Base-by-base conservation (phyloP, 2,888 invertebrate species). In the Strigamia transsilvanica region DNA sequence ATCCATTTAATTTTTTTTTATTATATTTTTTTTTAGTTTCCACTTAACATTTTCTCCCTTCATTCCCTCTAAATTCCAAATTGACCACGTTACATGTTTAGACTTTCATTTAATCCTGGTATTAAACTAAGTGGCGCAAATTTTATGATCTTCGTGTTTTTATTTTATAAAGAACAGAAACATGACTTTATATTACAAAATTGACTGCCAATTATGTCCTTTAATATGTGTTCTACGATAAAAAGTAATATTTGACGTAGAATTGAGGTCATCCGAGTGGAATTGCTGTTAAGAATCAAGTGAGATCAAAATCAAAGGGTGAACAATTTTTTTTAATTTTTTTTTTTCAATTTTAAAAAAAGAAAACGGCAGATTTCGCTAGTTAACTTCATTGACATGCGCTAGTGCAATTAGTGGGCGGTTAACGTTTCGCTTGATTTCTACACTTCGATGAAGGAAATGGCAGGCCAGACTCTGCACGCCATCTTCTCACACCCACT, bases 371-470 rank as follows among this genome's bases (percentile, higher is more conserved):
- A 38, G 2, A 38, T 4, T 9, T 56, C 18, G 56, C n/a, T 18
- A 21, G 56, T 56, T 56, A 56, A 56, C 56, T 56, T 56, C 56
- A 56, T 56, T 56, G 56, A 56, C 56, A 56, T 56, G 56, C 56
- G 21, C 56, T 21, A 56, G 18, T 18, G 56, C 56, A 56, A 18
- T 56, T 56, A 56, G 56, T n/a, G 18, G 56, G 56, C 56, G 56
- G 21, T 56, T 56, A 56, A 18, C 56, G 56, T 56, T 56, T 56
- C 56, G 56, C 56, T 56, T 56, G 56, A 56, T 56, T 56, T 56
- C 56, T 18, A 18, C 56, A 18, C n/a, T 15, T 21, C 56, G 56
- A 18, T 9, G 18, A 18, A 46, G 46, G 18, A 56, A 56, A 56
- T 56, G 56, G 56, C 56, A 12, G 46, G 15, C 46, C n/a, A 46